Base-by-base conservation (phyloP, 1,140 invertebrate species). In the Eriosoma lanigerum region DNA sequence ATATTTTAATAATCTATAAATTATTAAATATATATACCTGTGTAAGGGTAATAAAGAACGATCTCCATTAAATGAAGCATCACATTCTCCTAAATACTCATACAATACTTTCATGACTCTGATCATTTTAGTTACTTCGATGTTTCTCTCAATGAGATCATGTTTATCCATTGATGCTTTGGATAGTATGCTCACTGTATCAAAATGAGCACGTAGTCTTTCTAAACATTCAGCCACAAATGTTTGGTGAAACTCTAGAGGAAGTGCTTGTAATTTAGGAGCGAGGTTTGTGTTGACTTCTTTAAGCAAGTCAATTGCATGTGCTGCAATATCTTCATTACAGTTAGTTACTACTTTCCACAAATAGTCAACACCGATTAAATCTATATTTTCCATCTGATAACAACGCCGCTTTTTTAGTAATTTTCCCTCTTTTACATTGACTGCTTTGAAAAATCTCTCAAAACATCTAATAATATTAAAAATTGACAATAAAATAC, bases 381-480 rank as follows among this genome's bases (percentile, higher is more conserved):
- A 90, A 88, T 98, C 96, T 82, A 92, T 89, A 85, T 94, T 93
- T 85, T 94, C 93, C 86, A 90, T 91, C 73, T 94, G 87, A 85
- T 94, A 90, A 84, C 92, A 93, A 84, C 94, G 89, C 85, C 94
- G 88, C 86, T 96, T 97, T 66, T 92, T 86, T 85, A 95, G 93
- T 32, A 98, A 87, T 87, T 98, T 98, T 82, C 93, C 94, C 87
- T 97, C 95, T 87, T 97, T 97, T 68, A 92, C 91, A 88, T 99
- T 99, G 9, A 98, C 96, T 82, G 94, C 93, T 88, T 97, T 97
- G 86, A 98, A 98, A 88, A 99, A 99, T 84, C 95, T 90, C 85
- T 95, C 93, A 86, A 94, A 96, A 88, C 94, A 93, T 83, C 89
- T 90, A 82, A 84, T 88, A 83, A 81, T n/a, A 44, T 15, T 44